These are phyloP conservation scores for Pomatorhinus ruficollis DNA, from an alignment of 2,113 vertebrate genomes.

Conservation along the genomic window DNA sequence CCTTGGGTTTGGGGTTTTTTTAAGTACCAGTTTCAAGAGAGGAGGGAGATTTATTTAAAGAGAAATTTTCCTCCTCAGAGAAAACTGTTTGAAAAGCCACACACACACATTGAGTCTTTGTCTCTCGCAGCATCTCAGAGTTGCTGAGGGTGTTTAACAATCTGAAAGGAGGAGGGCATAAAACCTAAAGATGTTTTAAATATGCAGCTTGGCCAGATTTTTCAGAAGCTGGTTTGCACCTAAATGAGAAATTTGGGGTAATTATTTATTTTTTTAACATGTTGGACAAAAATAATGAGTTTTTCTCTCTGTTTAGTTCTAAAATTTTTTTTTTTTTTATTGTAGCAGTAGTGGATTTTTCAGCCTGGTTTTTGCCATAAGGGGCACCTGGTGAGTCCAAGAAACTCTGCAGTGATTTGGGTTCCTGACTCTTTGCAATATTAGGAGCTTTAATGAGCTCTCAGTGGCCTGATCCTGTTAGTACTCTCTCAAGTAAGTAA, in stretches of 20 bases:
- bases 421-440: not conserved
- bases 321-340: not conserved
- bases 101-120: conserved; percentile 51
- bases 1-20: not conserved
- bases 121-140: conserved; percentile 42
- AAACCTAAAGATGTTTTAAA: conserved; percentile 5
- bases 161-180: not conserved
- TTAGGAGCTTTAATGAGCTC: not conserved
- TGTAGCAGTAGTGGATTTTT: not conserved
- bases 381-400: not conserved
- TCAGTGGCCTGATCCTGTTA: not conserved
- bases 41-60: conserved; percentile 53
- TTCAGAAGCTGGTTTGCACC: conserved; percentile 7
- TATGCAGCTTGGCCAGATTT: not conserved
- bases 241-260: not conserved
- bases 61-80: conserved; percentile 62
- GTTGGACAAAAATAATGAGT: not conserved
- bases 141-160: conserved; percentile 33
- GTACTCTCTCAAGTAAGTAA: not conserved
- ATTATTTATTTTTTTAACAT: conserved; percentile 36
- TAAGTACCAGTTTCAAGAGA: not conserved
- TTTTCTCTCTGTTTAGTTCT: not conserved
- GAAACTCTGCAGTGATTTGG: not conserved
- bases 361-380: conserved; percentile 14
- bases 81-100: conserved; percentile 64